Evolutionary conservation across 2,888 invertebrate species (phyloP).

Genomic region (Micoletzkya japonica): DNA sequence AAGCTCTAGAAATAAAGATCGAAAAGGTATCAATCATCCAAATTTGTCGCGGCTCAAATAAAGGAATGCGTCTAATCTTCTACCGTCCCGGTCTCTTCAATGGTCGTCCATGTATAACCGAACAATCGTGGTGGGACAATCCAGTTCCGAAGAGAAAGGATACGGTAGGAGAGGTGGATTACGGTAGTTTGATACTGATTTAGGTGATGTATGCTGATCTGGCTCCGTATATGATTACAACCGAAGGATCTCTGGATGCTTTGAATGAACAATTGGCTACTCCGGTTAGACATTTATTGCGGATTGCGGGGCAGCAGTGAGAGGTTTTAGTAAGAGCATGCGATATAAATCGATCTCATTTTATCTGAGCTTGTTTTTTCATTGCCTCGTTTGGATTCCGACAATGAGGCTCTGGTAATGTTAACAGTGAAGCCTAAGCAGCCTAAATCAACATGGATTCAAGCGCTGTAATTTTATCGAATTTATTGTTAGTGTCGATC

Average conservation of each 20-base stretch:
- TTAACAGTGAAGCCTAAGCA: too few relatives aligned
- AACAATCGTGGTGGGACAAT: constrained; percentile 46
- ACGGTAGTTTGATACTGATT: constrained; percentile 33
- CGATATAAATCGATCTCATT: too few relatives aligned
- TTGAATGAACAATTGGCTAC: constrained; percentile 38
- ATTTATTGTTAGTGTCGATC: too few relatives aligned
- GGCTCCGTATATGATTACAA: constrained; percentile 51
- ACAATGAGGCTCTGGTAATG: too few relatives aligned
- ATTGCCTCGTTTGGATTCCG: not conserved
- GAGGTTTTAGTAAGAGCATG: too few relatives aligned
- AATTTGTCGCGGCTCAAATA: too few relatives aligned
- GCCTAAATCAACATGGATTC: too few relatives aligned
- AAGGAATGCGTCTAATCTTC: constrained; percentile 47
- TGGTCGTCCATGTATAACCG: constrained; percentile 44
- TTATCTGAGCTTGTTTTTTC: not conserved
- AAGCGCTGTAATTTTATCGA: too few relatives aligned
- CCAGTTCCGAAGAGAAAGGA: constrained; percentile 42
- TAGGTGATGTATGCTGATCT: constrained; percentile 53
- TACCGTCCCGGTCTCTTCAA: constrained; percentile 50
- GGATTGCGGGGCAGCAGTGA: too few relatives aligned
- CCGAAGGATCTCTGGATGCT: constrained; percentile 50
- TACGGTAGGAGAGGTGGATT: not conserved
- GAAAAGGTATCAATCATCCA: not conserved
- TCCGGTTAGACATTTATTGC: constrained; percentile 3
- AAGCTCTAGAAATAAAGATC: too few relatives aligned